These are phyloP conservation scores for Phylloscopus whistleri DNA, from an alignment of 2,113 vertebrate genomes.

Conservation along the genomic window DNA sequence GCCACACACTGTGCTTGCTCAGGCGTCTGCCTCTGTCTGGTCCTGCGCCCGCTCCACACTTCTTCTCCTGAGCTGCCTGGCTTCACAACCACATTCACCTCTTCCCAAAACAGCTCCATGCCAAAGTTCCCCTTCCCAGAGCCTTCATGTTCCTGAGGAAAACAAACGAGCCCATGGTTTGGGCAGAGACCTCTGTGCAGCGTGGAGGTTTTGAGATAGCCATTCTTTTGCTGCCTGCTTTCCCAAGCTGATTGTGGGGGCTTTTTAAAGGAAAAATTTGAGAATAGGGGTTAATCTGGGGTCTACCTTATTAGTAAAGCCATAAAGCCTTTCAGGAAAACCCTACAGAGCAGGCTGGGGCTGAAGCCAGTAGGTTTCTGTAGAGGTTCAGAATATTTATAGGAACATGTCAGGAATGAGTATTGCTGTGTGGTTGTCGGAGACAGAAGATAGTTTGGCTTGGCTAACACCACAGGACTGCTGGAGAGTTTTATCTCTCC, in stretches of 20 bases:
- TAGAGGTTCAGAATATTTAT: not conserved
- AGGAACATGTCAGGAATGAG: not conserved
- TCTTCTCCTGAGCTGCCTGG: not conserved
- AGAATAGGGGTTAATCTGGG: not conserved
- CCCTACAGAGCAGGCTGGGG: not conserved
- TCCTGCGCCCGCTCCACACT: rapidly evolving
- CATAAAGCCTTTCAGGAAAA: slow-evolving; percentile 22
- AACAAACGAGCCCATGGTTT: not conserved
- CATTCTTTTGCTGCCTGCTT: not conserved
- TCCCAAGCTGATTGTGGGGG: rapidly evolving
- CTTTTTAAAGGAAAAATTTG: not conserved
- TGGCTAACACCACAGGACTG: not conserved
- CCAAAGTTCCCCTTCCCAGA: not conserved
- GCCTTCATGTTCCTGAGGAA: rapidly evolving
- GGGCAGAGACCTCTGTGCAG: not conserved
- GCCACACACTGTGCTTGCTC: slow-evolving; percentile 33
- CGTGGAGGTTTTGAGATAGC: not conserved
- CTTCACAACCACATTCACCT: not conserved
- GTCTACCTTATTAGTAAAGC: not conserved
- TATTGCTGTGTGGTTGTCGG: not conserved
- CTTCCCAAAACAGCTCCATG: not conserved
- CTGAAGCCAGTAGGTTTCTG: not conserved
- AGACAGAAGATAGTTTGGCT: not conserved
- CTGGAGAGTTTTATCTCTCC: not conserved
- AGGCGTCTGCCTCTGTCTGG: not conserved